Conservation (phyloP, 2,888 invertebrate genomes). For the Aleiodes testaceus region DNA sequence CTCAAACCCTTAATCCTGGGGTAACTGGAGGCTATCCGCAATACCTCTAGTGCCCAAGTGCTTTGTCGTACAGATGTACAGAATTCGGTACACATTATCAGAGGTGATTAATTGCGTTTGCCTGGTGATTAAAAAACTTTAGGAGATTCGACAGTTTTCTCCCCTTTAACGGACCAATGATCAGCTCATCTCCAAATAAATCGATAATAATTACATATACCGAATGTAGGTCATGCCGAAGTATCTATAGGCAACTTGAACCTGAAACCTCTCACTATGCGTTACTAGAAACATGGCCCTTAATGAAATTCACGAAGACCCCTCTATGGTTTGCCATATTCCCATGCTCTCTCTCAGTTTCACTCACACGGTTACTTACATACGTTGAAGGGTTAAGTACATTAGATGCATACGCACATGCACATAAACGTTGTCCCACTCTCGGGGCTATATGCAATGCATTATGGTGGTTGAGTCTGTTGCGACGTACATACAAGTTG, state of each 20-base stretch:
- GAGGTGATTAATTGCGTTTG: slow-evolving; percentile 7
- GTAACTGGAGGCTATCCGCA: not conserved
- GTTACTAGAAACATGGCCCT: slow-evolving; percentile 47
- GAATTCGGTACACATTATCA: slow-evolving; percentile 15
- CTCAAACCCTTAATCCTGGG: slow-evolving; percentile 5
- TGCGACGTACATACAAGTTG: slow-evolving; percentile 46
- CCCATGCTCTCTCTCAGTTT: slow-evolving; percentile 44
- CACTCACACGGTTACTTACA: slow-evolving; percentile 43
- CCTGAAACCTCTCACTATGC: slow-evolving; percentile 47
- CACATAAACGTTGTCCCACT: slow-evolving; percentile 59
- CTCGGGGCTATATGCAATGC: slow-evolving; percentile 61
- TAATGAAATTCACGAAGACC: slow-evolving; percentile 57
- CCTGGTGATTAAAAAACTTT: too few species aligned
- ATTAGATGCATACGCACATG: slow-evolving; percentile 53
- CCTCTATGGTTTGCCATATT: slow-evolving; percentile 42
- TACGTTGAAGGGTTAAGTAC: slow-evolving; percentile 49
- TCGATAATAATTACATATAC: not conserved
- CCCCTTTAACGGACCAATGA: too few species aligned
- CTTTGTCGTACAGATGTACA: slow-evolving; percentile 2
- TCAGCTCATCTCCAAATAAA: not conserved
- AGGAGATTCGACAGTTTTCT: too few species aligned
- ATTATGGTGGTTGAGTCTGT: slow-evolving; percentile 59
- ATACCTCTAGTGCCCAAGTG: not conserved
- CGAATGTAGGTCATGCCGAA: not conserved
- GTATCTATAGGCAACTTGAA: slow-evolving; percentile 21